Percentiles rank a stretch among this genome's conserved stretches.
These are phyloP conservation scores for Gymnodraco acuticeps DNA, from an alignment of 2,797 vertebrate species.

Conservation along the genomic window DNA sequence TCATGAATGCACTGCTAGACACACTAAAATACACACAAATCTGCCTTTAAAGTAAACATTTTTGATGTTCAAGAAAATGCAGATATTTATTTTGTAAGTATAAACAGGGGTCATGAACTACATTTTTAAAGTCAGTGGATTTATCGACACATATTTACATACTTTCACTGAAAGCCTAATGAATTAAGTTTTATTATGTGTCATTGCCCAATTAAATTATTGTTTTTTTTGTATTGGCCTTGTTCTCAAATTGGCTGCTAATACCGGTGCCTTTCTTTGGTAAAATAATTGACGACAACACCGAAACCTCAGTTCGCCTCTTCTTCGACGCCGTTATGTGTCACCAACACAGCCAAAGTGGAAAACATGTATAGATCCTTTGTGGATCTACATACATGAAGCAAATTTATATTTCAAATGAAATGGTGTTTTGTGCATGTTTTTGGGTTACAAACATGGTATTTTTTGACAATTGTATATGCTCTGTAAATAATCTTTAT, in stretches of 20 bases:
- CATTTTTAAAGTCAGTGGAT: too few relatives aligned
- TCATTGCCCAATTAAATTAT: too few relatives aligned
- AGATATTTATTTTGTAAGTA: too few relatives aligned
- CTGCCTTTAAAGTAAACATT: too few relatives aligned
- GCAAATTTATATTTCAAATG: slow-evolving; percentile 85
- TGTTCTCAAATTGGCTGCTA: slow-evolving; percentile 13
- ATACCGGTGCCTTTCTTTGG: slow-evolving; percentile 50
- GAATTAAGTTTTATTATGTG: too few relatives aligned
- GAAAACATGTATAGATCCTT: slow-evolving; percentile 84
- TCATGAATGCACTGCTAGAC: too few relatives aligned
- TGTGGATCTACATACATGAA: slow-evolving; percentile 80
- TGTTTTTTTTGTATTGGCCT: background rate
- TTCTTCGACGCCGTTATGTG: slow-evolving; percentile 20
- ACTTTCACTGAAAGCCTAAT: too few relatives aligned
- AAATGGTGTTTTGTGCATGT: slow-evolving; percentile 87
- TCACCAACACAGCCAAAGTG: slow-evolving; percentile 80
- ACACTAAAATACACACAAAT: too few relatives aligned
- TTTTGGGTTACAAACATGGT: slow-evolving; percentile 82
- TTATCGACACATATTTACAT: too few relatives aligned
- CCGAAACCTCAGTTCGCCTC: slow-evolving; percentile 24
- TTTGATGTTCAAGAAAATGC: too few relatives aligned
- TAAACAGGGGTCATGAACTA: too few relatives aligned
- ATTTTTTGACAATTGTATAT: slow-evolving; percentile 87
- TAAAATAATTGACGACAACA: slow-evolving; percentile 23
- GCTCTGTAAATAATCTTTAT: slow-evolving; percentile 87